A percentile compares a stretch with the other conserved stretches of the same genome.
phyloP scores from a whole-genome alignment of 2,113 vertebrate species.

The Corythaeola cristata region DNA sequence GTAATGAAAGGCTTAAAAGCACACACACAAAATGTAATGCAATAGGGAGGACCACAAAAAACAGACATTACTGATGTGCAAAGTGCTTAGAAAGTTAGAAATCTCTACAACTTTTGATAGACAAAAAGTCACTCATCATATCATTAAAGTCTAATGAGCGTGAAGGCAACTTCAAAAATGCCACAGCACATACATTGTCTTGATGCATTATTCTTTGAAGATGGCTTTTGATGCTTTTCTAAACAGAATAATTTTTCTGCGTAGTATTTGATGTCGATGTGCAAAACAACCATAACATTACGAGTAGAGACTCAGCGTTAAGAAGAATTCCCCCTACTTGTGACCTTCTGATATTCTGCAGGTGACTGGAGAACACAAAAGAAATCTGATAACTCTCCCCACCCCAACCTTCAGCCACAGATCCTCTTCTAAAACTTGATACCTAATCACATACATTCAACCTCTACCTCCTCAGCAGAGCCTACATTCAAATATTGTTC shows the following conservation, averaged over 20 bases:
- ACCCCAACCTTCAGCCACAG: not conserved
- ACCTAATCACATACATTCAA: not conserved
- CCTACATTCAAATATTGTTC: not conserved
- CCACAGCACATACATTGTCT: not conserved
- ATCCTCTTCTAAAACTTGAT: not conserved
- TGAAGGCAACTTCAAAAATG: slow-evolving; percentile 36
- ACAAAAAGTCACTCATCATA: not conserved
- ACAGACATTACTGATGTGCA: not conserved
- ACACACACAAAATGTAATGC: not conserved
- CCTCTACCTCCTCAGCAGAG: not conserved
- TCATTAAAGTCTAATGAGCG: slow-evolving; percentile 14
- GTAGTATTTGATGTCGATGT: slow-evolving; percentile 17
- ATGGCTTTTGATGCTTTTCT: slow-evolving; percentile 46
- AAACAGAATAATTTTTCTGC: slow-evolving; percentile 38
- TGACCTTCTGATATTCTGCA: not conserved
- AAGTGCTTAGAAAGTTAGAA: not conserved
- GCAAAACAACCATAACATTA: not conserved
- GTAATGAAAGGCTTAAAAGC: not conserved
- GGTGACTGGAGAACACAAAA: not conserved
- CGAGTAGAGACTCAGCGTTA: not conserved
- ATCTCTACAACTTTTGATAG: not conserved
- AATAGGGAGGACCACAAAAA: not conserved
- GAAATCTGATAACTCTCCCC: not conserved
- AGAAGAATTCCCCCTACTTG: not conserved
- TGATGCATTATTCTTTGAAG: slow-evolving; percentile 39